Base-by-base conservation (phyloP, 2,888 invertebrate genomes). In the Amblyteles armatorius region DNA sequence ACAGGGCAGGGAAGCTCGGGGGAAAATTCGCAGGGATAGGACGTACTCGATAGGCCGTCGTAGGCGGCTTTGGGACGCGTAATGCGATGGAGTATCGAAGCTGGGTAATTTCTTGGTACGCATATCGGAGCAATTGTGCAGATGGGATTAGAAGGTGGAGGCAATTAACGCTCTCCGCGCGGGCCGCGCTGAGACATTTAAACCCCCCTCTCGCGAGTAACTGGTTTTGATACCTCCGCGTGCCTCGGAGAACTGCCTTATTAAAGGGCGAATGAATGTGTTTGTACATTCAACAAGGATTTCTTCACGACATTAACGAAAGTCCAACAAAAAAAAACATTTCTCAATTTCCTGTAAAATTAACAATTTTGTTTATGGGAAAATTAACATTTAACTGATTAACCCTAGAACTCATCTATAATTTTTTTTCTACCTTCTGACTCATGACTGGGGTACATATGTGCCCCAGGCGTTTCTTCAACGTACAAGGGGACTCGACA, bases 21-120 rank as follows among this genome's bases (percentile, higher is more conserved):
- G 57, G 19, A 67, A 67, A 82, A 48, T 78, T 57, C 57, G 26
- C 29, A 22, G 26, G 19, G 5, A 44, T 67, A 33, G 29, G 57
- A 5, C 57, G 22, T 69, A 40, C 29, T 36, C 13, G 1, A 65
- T 33, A 16, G 4, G 29, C 29, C 22, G 60, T 60, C 13, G 60
- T 33, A n/a, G 13, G 60, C 60, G 60, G n/a, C 29, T 63, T 1
- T 40, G 40, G 29, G 29, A 16, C 16, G 60, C 29, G 60, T 29
- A 52, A 52, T 19, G n/a, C 29, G 29, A 63, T 33, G 33, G 29
- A 63, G 16, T 55, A 55, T 55, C 13, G 63, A 33, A n/a, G 63
- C 1, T 63, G 7, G 63, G 29, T 33, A 6, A 33, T 33, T 29
- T 29, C 33, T 16, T 6, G 7, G 44, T 9, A 55, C 22, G 19